Evolutionary conservation across 2,888 invertebrate species (phyloP).

Genomic region (Conchocele bisecta): DNA sequence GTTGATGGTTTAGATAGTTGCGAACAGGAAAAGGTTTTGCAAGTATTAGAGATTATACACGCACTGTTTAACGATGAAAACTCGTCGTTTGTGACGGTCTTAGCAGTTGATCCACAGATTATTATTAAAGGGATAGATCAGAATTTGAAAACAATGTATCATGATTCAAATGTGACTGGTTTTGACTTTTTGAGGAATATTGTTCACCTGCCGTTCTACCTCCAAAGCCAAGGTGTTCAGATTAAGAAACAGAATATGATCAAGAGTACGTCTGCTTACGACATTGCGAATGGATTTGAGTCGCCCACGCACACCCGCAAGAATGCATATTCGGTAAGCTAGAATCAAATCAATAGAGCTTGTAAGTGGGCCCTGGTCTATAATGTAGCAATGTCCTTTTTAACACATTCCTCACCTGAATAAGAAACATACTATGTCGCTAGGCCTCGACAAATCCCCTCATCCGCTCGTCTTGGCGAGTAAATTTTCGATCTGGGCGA

Average conservation of each 20-base stretch:
- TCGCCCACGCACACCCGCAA: constrained; percentile 49
- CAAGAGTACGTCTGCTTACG: constrained; percentile 54
- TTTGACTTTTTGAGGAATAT: constrained; percentile 95
- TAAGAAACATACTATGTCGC: too few species aligned
- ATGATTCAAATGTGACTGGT: constrained; percentile 96
- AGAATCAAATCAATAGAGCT: too few species aligned
- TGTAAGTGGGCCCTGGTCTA: too few species aligned
- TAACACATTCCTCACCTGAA: too few species aligned
- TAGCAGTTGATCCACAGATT: constrained; percentile 99
- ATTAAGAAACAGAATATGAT: constrained; percentile 81
- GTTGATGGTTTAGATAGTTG: constrained; percentile 99
- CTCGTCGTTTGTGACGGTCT: constrained; percentile 96
- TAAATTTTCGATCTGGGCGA: too few species aligned
- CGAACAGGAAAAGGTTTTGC: constrained; percentile 96
- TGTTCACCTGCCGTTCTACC: constrained; percentile 98
- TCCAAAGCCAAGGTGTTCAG: constrained; percentile 97
- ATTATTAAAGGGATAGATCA: constrained; percentile 92
- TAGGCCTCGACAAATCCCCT: too few species aligned
- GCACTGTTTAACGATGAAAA: constrained; percentile 96
- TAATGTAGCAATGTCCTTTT: too few species aligned
- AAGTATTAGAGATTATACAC: constrained; percentile 96
- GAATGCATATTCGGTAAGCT: constrained; percentile 49
- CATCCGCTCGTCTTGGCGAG: too few species aligned
- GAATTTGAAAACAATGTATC: constrained; percentile 82
- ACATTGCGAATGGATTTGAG: constrained; percentile 52